Evolutionary conservation across 2,888 invertebrate genomes (phyloP).

Genomic region (Yponomeuta sedellus): DNA sequence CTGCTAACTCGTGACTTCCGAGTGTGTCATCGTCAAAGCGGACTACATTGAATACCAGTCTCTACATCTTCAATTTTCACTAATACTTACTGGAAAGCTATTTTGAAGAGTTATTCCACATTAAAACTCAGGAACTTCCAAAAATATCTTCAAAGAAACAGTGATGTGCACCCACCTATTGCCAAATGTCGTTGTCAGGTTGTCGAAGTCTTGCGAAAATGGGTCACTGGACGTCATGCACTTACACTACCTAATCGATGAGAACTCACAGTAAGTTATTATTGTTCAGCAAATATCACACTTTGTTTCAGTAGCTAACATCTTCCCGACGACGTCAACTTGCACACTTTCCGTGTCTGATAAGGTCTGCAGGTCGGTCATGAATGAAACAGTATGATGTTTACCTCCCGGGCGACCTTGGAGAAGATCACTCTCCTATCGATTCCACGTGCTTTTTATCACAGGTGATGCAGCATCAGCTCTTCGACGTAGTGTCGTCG

Average conservation of each 20-base stretch:
- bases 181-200: conserved; percentile 40
- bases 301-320: neutral
- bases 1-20: neutral
- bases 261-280: conserved; percentile 34
- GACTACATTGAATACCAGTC: neutral
- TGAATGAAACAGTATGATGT: conserved; percentile 41
- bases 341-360: neutral
- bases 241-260: conserved; percentile 48
- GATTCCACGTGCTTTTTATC: conserved; percentile 41
- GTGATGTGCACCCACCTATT: conserved; percentile 48
- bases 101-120: neutral
- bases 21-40: neutral
- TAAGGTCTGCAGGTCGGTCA: conserved; percentile 21
- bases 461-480: conserved; percentile 2
- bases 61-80: neutral
- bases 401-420: conserved; percentile 60
- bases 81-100: neutral
- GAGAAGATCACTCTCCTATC: conserved; percentile 39
- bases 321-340: neutral
- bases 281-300: conserved; percentile 1
- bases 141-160: conserved; percentile 6
- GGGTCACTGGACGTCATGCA: conserved; percentile 63
- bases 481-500: neutral
- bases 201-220: conserved; percentile 63
- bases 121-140: neutral